These are phyloP conservation scores for Ciona savignyi DNA, from an alignment of 23 tunicate genomes.

Conservation along the genomic window DNA sequence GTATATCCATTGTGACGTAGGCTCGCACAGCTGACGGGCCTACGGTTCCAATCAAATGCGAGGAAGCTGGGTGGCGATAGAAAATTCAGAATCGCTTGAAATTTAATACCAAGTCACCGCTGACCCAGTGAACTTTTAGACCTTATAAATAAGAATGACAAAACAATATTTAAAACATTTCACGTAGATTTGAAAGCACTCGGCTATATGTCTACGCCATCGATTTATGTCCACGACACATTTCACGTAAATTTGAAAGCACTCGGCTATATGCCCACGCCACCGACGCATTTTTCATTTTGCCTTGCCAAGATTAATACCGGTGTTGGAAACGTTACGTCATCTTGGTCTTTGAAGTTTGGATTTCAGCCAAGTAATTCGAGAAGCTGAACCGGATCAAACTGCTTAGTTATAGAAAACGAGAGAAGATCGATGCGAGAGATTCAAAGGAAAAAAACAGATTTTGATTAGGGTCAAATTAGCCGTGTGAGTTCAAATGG, in stretches of 20 bases:
- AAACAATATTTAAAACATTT: no score
- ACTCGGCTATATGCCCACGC: no score
- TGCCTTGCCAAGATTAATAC: not conserved
- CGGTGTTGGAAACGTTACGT: not conserved
- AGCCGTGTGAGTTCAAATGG: no score
- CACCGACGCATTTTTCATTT: no score
- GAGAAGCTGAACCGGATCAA: not conserved
- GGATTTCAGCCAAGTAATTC: not conserved
- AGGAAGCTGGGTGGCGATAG: not conserved
- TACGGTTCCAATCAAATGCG: not conserved
- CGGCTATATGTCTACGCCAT: no score
- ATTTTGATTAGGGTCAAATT: not conserved
- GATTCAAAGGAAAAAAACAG: not conserved
- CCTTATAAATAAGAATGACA: no score
- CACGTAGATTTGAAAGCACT: no score
- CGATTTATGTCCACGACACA: no score
- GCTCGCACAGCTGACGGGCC: not conserved
- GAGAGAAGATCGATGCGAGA: not conserved
- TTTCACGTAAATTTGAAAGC: no score
- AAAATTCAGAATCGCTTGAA: not conserved
- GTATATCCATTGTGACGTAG: not conserved
- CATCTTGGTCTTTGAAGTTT: not conserved
- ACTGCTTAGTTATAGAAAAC: not conserved
- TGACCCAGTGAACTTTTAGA: not conserved
- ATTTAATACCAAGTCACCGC: not conserved